phyloP scores from a whole-genome alignment of 1,140 invertebrate genomes.

The Asbolus verrucosus region DNA sequence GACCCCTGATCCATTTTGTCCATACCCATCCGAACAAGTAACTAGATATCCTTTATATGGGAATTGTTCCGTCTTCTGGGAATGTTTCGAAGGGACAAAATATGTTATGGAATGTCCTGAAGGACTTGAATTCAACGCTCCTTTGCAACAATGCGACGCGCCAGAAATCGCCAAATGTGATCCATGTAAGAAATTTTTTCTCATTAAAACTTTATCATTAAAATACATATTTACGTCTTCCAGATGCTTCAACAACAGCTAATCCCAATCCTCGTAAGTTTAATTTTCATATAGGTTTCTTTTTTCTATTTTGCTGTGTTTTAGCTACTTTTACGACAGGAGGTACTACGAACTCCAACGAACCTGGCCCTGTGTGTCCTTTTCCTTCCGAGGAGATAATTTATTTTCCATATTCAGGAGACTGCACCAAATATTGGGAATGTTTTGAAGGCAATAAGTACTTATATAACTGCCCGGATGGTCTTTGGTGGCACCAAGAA shows the following conservation, averaged over 20 bases:
- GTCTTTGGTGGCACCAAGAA: constrained; percentile 27
- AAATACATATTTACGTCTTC: neutral
- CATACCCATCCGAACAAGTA: neutral
- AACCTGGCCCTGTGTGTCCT: neutral
- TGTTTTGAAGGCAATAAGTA: constrained; percentile 1
- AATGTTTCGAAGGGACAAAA: constrained; percentile 17
- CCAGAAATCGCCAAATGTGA: neutral
- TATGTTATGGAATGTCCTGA: constrained; percentile 14
- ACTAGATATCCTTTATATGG: constrained; percentile 17
- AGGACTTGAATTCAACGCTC: constrained; percentile 10
- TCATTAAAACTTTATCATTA: neutral
- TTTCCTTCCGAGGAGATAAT: neutral
- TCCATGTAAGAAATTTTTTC: neutral
- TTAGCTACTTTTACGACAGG: neutral
- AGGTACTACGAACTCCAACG: neutral
- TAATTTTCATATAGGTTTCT: too few relatives aligned
- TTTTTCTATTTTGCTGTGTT: too few relatives aligned
- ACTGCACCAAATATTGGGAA: constrained; percentile 41
- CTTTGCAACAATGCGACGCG: neutral
- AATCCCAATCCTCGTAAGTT: constrained; percentile 1
- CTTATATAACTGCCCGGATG: neutral
- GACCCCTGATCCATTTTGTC: constrained; percentile 1
- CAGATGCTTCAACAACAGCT: neutral
- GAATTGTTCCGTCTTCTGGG: constrained; percentile 24
- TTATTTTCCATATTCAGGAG: constrained; percentile 8